Percentiles rank a stretch among this genome's conserved stretches.
Evolutionary conservation across 2,113 vertebrate species (phyloP).

Genomic region (Anseranas semipalmata): DNA sequence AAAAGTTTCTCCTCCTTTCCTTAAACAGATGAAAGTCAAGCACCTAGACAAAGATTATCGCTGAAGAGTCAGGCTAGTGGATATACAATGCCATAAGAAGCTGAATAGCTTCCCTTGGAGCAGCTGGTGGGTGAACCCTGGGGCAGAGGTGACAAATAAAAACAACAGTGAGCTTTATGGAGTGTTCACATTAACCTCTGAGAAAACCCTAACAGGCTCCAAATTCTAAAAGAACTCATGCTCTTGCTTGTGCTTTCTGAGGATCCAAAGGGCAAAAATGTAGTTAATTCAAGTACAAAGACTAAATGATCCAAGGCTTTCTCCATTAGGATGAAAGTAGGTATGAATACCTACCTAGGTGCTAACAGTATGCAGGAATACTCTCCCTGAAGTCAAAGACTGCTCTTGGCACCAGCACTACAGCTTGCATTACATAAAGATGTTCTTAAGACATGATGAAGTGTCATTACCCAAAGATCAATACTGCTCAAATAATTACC

Average conservation of each 20-base stretch:
- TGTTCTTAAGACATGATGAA: not conserved
- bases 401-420: not conserved
- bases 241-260: not conserved
- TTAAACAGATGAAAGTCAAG: not conserved
- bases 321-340: not conserved
- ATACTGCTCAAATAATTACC: not conserved
- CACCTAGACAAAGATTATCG: not conserved
- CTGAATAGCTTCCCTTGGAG: not conserved
- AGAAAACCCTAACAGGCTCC: not conserved
- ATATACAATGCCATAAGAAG: not conserved
- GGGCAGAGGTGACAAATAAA: not conserved
- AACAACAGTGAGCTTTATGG: not conserved
- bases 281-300: not conserved
- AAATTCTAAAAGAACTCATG: not conserved
- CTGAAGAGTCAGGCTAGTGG: not conserved
- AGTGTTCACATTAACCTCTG: not conserved
- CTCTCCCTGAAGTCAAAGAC: not conserved
- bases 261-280: not conserved
- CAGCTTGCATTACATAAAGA: not conserved
- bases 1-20: not conserved
- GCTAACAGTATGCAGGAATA: not conserved
- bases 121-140: not conserved
- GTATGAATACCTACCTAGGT: not conserved
- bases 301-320: not conserved
- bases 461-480: not conserved